A percentile compares a stretch with the other conserved stretches of the same genome.
phyloP scores from a whole-genome alignment of 2,888 invertebrate genomes.

The Leucophora obtusa region DNA sequence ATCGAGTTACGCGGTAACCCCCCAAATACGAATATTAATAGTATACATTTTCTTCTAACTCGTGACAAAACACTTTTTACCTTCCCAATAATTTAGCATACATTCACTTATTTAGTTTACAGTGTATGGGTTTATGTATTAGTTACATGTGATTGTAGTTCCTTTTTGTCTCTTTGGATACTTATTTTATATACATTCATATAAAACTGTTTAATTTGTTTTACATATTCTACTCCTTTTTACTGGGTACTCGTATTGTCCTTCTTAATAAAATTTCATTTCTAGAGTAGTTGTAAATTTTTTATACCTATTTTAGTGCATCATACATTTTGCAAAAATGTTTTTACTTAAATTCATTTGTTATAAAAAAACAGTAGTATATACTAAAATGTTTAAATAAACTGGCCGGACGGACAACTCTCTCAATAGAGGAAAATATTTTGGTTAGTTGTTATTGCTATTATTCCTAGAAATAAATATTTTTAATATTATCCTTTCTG shows the following conservation, averaged over 20 bases:
- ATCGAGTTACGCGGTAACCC: too few relatives aligned
- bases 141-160: not conserved
- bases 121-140: not conserved
- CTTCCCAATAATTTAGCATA: not conserved
- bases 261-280: conserved; percentile 51
- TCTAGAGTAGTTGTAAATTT: conserved; percentile 26
- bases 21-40: too few relatives aligned
- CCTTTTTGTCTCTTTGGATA: not conserved
- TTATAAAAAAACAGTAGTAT: conserved; percentile 18
- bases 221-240: conserved; percentile 37
- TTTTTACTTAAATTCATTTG: conserved; percentile 17
- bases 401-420: conserved; percentile 26
- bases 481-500: conserved; percentile 16
- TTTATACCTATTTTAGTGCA: not conserved
- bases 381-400: conserved; percentile 53
- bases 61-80: too few relatives aligned
- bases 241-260: not conserved
- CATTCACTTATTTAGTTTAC: not conserved
- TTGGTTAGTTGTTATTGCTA: not conserved
- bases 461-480: not conserved
- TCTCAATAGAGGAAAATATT: not conserved
- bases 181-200: not conserved
- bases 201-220: conserved; percentile 55
- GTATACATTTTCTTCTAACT: too few relatives aligned
- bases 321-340: not conserved